Evolutionary conservation across 2,113 vertebrate species (phyloP).

Genomic region (Entelurus aequoreus): DNA sequence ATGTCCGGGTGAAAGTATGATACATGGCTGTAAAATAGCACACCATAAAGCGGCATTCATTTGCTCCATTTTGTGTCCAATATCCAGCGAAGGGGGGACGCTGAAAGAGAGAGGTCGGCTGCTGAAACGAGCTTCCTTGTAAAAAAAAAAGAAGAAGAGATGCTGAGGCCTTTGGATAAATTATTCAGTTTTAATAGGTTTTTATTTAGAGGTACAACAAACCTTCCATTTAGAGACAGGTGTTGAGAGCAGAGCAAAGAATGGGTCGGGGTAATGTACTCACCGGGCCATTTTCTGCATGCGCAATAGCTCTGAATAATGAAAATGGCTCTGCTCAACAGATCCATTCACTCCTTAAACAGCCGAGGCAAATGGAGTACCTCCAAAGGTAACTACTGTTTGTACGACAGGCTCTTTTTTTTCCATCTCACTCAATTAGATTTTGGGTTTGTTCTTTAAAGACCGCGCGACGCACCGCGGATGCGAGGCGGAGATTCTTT

Average conservation of each 20-base stretch:
- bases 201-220: conserved; percentile 53
- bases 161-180: conserved; percentile 61
- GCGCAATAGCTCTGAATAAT: conserved; percentile 56
- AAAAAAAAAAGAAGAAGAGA: conserved; percentile 30
- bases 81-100: background rate
- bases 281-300: conserved; percentile 42
- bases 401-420: conserved; percentile 26
- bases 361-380: conserved; percentile 19
- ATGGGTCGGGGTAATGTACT: conserved; percentile 35
- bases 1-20: conserved; percentile 46
- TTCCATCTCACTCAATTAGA: background rate
- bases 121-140: conserved; percentile 8
- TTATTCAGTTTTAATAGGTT: conserved; percentile 61
- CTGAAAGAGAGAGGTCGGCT: background rate
- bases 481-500: conserved; percentile 60
- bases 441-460: conserved; percentile 11
- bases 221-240: conserved; percentile 30
- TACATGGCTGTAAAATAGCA: conserved; percentile 38
- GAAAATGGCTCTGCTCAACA: conserved; percentile 41
- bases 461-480: conserved; percentile 3
- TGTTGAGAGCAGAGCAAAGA: conserved; percentile 48
- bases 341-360: conserved; percentile 41
- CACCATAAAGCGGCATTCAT: conserved; percentile 41
- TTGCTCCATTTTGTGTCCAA: conserved; percentile 38
- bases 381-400: conserved; percentile 18